Evolutionary conservation across 2,888 invertebrate species (phyloP).

Genomic region (Heliconius cydno): DNA sequence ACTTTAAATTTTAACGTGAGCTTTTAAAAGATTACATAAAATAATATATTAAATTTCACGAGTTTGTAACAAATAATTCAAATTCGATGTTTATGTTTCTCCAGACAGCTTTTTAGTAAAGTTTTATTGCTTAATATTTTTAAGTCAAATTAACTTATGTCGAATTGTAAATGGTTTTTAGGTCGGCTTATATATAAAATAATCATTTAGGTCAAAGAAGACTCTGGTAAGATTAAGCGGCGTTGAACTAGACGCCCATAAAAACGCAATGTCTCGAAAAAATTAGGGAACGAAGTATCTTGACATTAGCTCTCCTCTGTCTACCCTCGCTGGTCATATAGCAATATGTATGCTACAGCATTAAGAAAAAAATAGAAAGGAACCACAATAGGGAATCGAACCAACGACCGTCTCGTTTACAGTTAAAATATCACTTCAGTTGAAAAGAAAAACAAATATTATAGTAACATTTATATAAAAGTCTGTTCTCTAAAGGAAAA

Average conservation of each 20-base stretch:
- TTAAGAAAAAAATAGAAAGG: no score
- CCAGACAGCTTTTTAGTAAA: slow-evolving; percentile 5
- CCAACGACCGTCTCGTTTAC: background rate
- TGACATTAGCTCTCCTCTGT: no score
- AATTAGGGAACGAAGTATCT: no score
- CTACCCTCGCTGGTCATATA: no score
- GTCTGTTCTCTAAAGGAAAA: background rate
- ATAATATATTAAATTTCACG: slow-evolving; percentile 26
- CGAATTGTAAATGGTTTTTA: background rate
- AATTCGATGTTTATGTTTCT: slow-evolving; percentile 11
- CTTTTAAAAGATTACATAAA: slow-evolving; percentile 5
- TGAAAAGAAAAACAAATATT: background rate
- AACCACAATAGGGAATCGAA: background rate
- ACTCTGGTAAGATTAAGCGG: no score
- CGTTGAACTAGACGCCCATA: no score
- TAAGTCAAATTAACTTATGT: background rate
- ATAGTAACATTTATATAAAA: slow-evolving; percentile 9
- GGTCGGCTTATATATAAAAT: no score
- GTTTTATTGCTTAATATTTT: slow-evolving; percentile 10
- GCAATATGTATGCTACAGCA: no score
- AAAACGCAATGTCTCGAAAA: no score
- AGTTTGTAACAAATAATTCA: slow-evolving; percentile 16
- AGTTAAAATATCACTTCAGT: background rate
- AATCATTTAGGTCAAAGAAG: no score
- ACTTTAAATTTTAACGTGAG: slow-evolving; percentile 7